Evolutionary conservation across 1,140 invertebrate genomes (phyloP).

Genomic region (Pseudomyrmex sp.): DNA sequence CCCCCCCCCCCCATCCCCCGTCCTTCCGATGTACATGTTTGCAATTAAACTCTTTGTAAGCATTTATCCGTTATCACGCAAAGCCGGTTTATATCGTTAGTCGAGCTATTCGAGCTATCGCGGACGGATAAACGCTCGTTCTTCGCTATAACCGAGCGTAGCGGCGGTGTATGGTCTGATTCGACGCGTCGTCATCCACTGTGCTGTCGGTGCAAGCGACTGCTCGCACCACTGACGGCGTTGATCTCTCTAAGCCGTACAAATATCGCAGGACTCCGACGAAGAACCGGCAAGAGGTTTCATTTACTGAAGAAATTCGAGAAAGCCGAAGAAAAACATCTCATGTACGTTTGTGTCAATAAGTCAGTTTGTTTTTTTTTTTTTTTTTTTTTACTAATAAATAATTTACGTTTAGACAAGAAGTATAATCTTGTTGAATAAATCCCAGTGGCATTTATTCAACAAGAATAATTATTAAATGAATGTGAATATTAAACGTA

Average conservation of each 20-base stretch:
- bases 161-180: conserved; percentile 14
- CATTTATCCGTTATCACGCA: conserved; percentile 47
- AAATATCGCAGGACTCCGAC: not conserved
- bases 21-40: not conserved
- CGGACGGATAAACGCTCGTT: not conserved
- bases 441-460: no score
- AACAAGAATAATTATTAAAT: no score
- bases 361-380: no score
- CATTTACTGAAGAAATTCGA: not conserved
- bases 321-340: not conserved
- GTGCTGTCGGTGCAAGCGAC: not conserved
- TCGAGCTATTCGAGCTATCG: conserved; percentile 20
- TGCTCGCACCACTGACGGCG: conserved; percentile 32
- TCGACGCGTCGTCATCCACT: conserved; percentile 44
- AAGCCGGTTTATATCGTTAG: not conserved
- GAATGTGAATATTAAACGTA: no score
- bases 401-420: no score
- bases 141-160: not conserved
- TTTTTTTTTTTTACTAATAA: no score
- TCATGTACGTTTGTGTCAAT: not conserved
- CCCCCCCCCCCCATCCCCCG: not conserved
- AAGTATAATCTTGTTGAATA: no score
- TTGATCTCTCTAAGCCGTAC: not conserved
- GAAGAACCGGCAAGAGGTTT: not conserved
- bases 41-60: conserved; percentile 53